Percentiles rank a stretch among this genome's conserved stretches.
These are phyloP conservation scores for Ibidorhyncha struthersii DNA, from an alignment of 2,113 vertebrate species.

Conservation along the genomic window DNA sequence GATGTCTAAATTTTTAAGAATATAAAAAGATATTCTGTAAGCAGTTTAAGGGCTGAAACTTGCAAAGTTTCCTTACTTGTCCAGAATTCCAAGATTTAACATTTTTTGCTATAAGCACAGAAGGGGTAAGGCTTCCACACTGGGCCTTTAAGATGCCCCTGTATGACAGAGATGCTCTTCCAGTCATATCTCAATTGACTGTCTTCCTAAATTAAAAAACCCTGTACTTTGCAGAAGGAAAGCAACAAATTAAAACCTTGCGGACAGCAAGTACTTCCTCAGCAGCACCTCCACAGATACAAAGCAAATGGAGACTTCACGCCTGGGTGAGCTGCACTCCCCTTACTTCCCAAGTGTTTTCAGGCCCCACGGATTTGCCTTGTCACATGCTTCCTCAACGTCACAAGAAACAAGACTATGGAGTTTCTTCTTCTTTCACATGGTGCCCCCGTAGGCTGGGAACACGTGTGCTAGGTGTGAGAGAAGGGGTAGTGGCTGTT, in stretches of 20 bases:
- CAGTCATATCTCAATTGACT: background rate
- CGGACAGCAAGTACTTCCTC: background rate
- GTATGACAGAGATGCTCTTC: background rate
- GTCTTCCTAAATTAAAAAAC: background rate
- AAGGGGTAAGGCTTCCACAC: background rate
- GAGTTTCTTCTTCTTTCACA: background rate
- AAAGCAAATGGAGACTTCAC: background rate
- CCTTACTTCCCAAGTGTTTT: background rate
- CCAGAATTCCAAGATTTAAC: background rate
- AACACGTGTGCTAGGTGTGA: accelerated
- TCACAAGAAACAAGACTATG: background rate
- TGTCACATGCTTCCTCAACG: accelerated
- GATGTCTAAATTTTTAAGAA: background rate
- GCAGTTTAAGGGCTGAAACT: background rate
- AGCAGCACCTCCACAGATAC: background rate
- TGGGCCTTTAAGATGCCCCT: background rate
- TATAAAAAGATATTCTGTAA: background rate
- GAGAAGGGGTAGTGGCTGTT: background rate
- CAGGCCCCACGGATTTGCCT: accelerated
- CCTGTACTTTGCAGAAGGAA: background rate
- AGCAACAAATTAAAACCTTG: background rate
- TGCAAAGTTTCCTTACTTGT: background rate
- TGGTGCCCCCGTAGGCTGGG: accelerated
- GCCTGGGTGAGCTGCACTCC: background rate
- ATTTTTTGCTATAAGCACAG: background rate